These are phyloP conservation scores for Patiria pectinifera DNA, from an alignment of 53 echinoderm and acorn worm species.

Conservation along the genomic window DNA sequence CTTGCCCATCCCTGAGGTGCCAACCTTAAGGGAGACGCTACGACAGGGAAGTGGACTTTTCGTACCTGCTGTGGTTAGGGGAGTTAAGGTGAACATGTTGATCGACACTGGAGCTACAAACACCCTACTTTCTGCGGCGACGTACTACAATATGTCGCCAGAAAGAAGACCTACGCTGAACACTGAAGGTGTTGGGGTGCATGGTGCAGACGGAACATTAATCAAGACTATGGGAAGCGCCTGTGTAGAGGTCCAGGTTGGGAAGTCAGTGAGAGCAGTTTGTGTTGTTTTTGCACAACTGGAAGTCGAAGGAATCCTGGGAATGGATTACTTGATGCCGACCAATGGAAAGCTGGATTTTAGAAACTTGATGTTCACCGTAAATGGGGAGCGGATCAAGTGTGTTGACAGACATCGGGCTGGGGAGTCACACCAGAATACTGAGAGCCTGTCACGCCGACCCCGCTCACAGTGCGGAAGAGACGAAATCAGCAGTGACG, in stretches of 20 bases:
- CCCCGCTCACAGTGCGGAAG: conserved; percentile 6
- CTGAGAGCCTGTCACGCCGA: conserved; percentile 19
- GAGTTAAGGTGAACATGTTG: conserved; percentile 28
- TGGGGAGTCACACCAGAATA: conserved; percentile 43
- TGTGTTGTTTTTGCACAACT: conserved; percentile 47
- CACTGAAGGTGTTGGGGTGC: neutral
- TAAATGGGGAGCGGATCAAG: conserved; percentile 36
- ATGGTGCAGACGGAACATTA: conserved; percentile 62
- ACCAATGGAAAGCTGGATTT: conserved; percentile 28
- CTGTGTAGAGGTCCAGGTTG: conserved; percentile 52
- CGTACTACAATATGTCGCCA: conserved; percentile 41
- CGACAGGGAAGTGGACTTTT: conserved; percentile 17
- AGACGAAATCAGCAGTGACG: neutral
- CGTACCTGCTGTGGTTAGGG: conserved; percentile 44
- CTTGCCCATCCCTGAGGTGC: neutral
- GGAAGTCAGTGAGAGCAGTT: conserved; percentile 37
- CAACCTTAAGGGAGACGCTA: neutral
- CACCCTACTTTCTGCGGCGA: conserved; percentile 51
- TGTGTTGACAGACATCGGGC: conserved; percentile 36
- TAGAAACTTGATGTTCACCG: conserved; percentile 18
- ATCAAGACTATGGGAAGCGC: conserved; percentile 54
- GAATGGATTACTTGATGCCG: conserved; percentile 54
- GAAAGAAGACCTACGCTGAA: conserved; percentile 40
- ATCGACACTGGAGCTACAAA: conserved; percentile 75
- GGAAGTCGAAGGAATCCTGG: conserved; percentile 55